Evolutionary conservation across 2,888 invertebrate genomes (phyloP).

Genomic region (Gastracanthus pulcherrimus): DNA sequence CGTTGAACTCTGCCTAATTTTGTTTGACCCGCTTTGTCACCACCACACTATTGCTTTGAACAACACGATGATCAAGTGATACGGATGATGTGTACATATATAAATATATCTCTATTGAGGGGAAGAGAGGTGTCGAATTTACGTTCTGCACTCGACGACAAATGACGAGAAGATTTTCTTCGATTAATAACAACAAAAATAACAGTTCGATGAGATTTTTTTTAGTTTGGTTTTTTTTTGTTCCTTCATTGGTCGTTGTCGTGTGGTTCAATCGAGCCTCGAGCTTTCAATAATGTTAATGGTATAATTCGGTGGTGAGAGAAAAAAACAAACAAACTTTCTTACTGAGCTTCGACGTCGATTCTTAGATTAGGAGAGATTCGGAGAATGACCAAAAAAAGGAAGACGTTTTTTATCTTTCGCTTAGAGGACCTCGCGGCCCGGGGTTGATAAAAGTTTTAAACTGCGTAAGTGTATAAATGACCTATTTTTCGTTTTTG

Average conservation of each 20-base stretch:
- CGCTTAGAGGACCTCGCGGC: background rate
- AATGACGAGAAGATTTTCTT: constrained; percentile 46
- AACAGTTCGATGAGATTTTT: constrained; percentile 41
- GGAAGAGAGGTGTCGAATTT: background rate
- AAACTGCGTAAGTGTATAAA: constrained; percentile 18
- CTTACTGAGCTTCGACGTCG: constrained; percentile 41
- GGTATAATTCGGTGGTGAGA: background rate
- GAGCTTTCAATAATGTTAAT: constrained; percentile 12
- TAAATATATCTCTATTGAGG: background rate
- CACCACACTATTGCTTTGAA: background rate
- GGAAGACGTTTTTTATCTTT: constrained; percentile 24
- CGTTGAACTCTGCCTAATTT: background rate
- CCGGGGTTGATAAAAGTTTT: constrained; percentile 25
- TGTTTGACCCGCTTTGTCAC: background rate
- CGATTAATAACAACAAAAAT: constrained; percentile 12
- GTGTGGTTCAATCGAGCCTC: constrained; percentile 8
- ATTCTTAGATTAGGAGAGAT: constrained; percentile 34
- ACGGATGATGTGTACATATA: background rate
- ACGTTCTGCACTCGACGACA: constrained; percentile 22
- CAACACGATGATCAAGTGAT: background rate
- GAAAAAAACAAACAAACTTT: constrained; percentile 6
- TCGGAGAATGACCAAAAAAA: constrained; percentile 26
- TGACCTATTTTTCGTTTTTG: constrained; percentile 22
- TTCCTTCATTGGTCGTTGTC: constrained; percentile 30
- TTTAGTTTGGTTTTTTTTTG: background rate